Evolutionary conservation across 2,113 vertebrate species (phyloP).

Genomic region (Epinephelus fuscoguttatus): DNA sequence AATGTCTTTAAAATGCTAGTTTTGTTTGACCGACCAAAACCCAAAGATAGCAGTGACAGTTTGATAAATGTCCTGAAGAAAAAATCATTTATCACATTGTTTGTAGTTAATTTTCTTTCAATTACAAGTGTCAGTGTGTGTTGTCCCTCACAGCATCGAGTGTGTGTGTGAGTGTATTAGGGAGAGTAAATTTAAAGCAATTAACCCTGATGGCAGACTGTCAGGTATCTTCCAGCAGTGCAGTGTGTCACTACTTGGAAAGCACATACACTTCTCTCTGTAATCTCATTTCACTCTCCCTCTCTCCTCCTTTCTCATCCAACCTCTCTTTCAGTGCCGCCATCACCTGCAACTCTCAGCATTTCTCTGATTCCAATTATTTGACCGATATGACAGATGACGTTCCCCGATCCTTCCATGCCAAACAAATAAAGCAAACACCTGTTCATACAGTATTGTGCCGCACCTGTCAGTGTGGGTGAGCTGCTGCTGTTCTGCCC

Average conservation of each 20-base stretch:
- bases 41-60: neutral
- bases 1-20: neutral
- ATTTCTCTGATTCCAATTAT: constrained; percentile 26
- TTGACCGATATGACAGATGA: constrained; percentile 28
- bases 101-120: neutral
- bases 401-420: neutral
- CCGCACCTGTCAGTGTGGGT: constrained; percentile 20
- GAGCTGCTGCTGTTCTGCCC: constrained; percentile 19
- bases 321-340: neutral
- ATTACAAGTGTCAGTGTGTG: neutral
- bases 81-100: neutral
- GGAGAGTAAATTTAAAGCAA: neutral
- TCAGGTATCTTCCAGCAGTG: neutral
- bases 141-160: neutral
- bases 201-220: neutral
- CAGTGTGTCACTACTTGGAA: neutral
- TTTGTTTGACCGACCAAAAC: neutral
- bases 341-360: neutral
- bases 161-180: constrained; percentile 1
- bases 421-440: constrained; percentile 10
- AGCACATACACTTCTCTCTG: neutral
- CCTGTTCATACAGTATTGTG: neutral
- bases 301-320: neutral
- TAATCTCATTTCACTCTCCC: constrained; percentile 1
- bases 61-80: neutral